phyloP scores from a whole-genome alignment of 2,888 invertebrate species.

The Lissonota sp. region DNA sequence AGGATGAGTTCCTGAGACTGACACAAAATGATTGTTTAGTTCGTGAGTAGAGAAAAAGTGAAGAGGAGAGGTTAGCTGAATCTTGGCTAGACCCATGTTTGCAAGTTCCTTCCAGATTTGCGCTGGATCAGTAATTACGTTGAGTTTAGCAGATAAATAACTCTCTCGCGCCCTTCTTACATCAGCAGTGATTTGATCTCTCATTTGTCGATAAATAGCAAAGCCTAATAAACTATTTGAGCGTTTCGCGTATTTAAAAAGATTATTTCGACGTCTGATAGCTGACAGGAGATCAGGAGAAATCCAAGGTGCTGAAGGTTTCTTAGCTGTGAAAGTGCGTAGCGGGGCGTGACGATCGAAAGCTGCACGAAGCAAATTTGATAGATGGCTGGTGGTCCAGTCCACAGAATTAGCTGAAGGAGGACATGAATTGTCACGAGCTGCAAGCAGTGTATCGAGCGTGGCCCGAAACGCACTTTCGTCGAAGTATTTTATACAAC shows the following conservation, averaged over 20 bases:
- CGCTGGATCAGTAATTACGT: no score
- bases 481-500: no score
- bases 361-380: not conserved
- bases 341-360: constrained; percentile 3
- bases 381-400: no score
- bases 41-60: not conserved
- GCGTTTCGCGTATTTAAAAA: not conserved
- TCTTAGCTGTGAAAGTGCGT: not conserved
- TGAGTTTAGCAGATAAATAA: no score
- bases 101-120: not conserved
- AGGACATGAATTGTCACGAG: no score
- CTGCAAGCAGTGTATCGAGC: no score
- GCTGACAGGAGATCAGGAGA: not conserved
- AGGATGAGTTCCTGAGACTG: not conserved
- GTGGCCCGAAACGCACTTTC: no score
- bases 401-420: no score
- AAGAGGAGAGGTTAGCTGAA: not conserved
- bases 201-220: no score
- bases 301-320: constrained; percentile 3
- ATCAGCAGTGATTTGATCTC: no score
- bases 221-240: not conserved
- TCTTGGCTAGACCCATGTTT: not conserved
- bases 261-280: not conserved
- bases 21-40: not conserved
- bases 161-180: no score